Evolutionary conservation across 2,797 vertebrate genomes (phyloP).

Genomic region (Hypotaenidia philippensis): DNA sequence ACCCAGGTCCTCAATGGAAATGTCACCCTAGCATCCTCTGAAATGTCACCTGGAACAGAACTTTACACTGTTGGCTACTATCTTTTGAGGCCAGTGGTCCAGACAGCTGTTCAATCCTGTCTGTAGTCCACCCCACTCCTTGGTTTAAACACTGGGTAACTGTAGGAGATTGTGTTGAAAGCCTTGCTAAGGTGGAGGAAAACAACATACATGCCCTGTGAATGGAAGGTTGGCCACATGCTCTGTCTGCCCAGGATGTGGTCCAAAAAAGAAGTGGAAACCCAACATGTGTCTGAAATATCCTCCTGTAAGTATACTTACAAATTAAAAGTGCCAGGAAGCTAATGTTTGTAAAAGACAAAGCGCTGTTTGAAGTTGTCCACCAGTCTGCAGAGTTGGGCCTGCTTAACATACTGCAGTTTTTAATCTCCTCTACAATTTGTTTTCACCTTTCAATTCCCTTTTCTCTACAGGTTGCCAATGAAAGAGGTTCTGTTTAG

Average conservation of each 20-base stretch:
- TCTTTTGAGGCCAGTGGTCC: background rate
- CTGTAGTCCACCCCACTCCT: background rate
- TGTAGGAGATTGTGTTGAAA: background rate
- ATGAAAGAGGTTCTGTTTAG: slow-evolving; percentile 33
- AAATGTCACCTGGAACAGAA: background rate
- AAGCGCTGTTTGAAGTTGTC: background rate
- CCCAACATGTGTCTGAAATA: background rate
- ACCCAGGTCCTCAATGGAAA: background rate
- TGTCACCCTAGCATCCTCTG: background rate
- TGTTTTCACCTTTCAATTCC: background rate
- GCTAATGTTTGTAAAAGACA: background rate
- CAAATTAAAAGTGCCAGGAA: background rate
- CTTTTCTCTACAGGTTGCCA: background rate
- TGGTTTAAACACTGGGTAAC: background rate
- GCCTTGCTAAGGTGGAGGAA: background rate
- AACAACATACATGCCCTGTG: background rate
- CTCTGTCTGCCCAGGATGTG: background rate
- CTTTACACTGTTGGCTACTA: background rate
- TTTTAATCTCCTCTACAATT: background rate
- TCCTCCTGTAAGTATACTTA: background rate
- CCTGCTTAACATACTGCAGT: background rate
- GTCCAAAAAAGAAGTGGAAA: background rate
- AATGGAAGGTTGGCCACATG: background rate
- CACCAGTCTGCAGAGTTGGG: background rate
- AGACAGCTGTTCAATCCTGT: background rate